phyloP scores from a whole-genome alignment of 2,888 invertebrate genomes.

The Meiosimyza decipiens region DNA sequence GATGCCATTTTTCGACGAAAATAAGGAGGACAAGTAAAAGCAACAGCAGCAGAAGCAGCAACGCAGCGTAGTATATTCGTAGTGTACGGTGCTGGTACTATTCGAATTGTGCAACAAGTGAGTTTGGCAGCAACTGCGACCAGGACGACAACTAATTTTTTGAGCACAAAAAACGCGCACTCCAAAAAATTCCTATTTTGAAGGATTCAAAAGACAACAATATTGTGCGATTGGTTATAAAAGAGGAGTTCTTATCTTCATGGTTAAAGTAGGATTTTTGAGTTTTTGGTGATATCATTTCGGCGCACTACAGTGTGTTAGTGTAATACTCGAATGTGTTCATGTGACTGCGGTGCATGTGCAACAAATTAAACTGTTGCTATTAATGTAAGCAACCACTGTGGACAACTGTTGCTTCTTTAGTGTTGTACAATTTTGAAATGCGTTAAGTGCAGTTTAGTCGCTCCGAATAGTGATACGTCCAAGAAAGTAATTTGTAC shows the following conservation, averaged over 20 bases:
- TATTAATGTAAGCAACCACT: slow-evolving; percentile 20
- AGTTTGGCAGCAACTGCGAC: slow-evolving; percentile 66
- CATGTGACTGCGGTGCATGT: not conserved
- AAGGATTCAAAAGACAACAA: not conserved
- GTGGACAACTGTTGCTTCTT: slow-evolving; percentile 45
- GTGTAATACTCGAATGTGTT: not conserved
- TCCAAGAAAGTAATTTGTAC: no score
- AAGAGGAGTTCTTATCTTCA: no score
- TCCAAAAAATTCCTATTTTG: not conserved
- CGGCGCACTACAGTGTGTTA: not conserved
- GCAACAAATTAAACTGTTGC: no score
- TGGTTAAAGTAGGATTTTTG: no score
- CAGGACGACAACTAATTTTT: slow-evolving; percentile 59
- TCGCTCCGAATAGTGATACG: no score
- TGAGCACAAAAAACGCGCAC: slow-evolving; percentile 18
- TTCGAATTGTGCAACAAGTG: slow-evolving; percentile 68
- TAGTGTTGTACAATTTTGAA: not conserved
- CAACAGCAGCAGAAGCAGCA: slow-evolving; percentile 5
- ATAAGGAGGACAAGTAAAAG: slow-evolving; percentile 40
- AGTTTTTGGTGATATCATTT: not conserved
- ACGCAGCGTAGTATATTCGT: slow-evolving; percentile 39
- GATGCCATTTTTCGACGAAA: slow-evolving; percentile 62
- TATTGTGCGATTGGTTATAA: no score
- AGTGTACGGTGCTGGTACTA: slow-evolving; percentile 52
- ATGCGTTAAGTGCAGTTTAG: no score